Percentiles rank a stretch among this genome's conserved stretches.
Conservation (phyloP, 2,113 vertebrate species). For the Corydoras sp. region DNA sequence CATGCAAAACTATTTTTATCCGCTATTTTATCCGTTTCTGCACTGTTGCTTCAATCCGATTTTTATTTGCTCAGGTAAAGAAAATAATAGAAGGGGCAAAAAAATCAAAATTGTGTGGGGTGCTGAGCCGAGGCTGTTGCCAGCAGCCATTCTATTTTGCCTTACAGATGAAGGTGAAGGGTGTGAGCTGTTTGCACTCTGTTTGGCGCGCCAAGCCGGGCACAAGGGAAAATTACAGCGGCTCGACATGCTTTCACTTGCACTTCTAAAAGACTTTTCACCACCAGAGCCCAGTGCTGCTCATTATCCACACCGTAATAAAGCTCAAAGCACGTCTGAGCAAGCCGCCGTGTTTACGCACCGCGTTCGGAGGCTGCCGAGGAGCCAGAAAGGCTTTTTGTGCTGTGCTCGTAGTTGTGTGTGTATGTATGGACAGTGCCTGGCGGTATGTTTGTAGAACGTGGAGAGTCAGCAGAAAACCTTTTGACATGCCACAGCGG, state of each 20-base stretch:
- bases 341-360: constrained; percentile 4
- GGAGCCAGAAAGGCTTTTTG: constrained; percentile 16
- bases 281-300: constrained; percentile 11
- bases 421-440: constrained; percentile 17
- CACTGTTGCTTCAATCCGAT: constrained; percentile 8
- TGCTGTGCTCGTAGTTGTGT: constrained; percentile 13
- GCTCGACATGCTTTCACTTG: constrained; percentile 14
- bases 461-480: constrained; percentile 44
- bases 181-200: constrained; percentile 10
- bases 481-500: constrained; percentile 36
- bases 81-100: neutral
- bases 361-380: constrained; percentile 3
- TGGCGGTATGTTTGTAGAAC: constrained; percentile 34
- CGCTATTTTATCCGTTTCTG: too few species aligned
- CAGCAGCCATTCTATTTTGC: constrained; percentile 6
- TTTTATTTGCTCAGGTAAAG: neutral
- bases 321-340: constrained; percentile 19
- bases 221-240: constrained; percentile 25
- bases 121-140: neutral
- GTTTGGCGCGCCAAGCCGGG: constrained; percentile 12
- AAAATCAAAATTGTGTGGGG: constrained; percentile 11
- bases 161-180: constrained; percentile 16
- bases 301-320: constrained; percentile 36
- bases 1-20: too few species aligned
- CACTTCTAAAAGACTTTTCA: constrained; percentile 16